A percentile compares a stretch with the other conserved stretches of the same genome.
These are phyloP conservation scores for Ancistrus triradiatus DNA, from an alignment of 2,113 vertebrate genomes.

Conservation along the genomic window DNA sequence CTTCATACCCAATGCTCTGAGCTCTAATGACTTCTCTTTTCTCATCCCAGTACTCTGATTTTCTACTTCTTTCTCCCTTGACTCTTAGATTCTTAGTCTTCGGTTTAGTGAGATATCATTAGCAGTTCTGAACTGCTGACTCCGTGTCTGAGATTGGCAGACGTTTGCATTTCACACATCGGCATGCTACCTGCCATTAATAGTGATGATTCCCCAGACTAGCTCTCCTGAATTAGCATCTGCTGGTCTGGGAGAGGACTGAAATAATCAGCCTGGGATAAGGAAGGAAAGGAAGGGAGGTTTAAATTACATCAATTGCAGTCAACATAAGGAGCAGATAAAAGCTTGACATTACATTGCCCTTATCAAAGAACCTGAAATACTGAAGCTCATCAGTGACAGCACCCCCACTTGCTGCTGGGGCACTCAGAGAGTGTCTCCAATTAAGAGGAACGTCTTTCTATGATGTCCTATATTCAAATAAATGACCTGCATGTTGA, in stretches of 20 bases:
- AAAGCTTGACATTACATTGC: conserved; percentile 62
- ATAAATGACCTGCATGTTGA: conserved; percentile 57
- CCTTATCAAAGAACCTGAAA: conserved; percentile 57
- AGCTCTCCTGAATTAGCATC: conserved; percentile 63
- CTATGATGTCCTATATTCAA: conserved; percentile 69
- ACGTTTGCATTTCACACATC: conserved; percentile 61
- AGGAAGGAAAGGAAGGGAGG: conserved; percentile 52
- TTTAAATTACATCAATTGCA: conserved; percentile 71
- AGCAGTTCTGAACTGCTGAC: conserved; percentile 50
- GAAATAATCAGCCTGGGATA: conserved; percentile 64
- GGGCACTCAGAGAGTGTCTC: conserved; percentile 61
- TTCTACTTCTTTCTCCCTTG: conserved; percentile 19
- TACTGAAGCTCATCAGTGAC: conserved; percentile 66
- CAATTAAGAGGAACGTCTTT: conserved; percentile 65
- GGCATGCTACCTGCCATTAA: conserved; percentile 55
- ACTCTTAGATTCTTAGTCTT: conserved; percentile 22
- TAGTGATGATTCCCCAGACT: conserved; percentile 62
- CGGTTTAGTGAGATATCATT: conserved; percentile 55
- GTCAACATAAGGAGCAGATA: conserved; percentile 68
- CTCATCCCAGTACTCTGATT: conserved; percentile 23
- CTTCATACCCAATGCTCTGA: not conserved
- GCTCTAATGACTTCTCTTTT: conserved; percentile 5
- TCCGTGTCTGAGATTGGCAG: conserved; percentile 64
- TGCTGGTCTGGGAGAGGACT: conserved; percentile 57
- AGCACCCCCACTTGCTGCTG: conserved; percentile 63